Base-by-base conservation (phyloP, 92 coral and sea anemone genomes). In the Muricea muricata region DNA sequence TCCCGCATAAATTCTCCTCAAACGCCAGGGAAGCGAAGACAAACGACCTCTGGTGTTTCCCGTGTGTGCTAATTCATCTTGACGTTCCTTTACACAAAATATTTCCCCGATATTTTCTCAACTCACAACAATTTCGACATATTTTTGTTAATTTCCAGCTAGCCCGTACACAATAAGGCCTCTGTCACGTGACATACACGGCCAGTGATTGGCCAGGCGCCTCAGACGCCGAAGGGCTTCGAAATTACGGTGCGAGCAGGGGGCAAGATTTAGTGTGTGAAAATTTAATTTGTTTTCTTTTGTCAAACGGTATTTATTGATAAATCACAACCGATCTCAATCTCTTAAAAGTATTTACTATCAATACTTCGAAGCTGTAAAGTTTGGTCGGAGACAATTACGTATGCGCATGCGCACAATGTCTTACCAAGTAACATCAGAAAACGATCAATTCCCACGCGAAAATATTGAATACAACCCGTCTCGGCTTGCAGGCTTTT, bases 111-210 rank as follows among this genome's bases (percentile, higher is more conserved):
- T 18, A 52, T 33, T 56, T 37, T 41, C n/a, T 33, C 71, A n/a
- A 73, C 34, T 57, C 65, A 48, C 23, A 78, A 78, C 70, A 56
- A 29, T 76, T 78, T 78, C 83, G 83, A 78, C 83, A 78, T 78
- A 52, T 78, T 73, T 75, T 78, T 78, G 83, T 78, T 78, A 78
- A 78, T 78, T 78, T 78, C 71, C 60, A 75, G 80, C 80, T 26
- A 30, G 54, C 70, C 83, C 58, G 81, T 78, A 78, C 83, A 78
- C 83, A 78, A 78, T 76, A 76, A 56, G 65, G 29, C 31, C 29
- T 33, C 82, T 40, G 69, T 78, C 83, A 78, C 83, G 65, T 78
- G 83, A 78, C 54, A 29, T 23, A 17, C 28, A 0, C 47, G 31
- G 71, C 71, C 14, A 17, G 30, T 78, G 83, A 78, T 78, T 55